These are phyloP conservation scores for Lycorma delicatula DNA, from an alignment of 1,140 invertebrate species.

Conservation along the genomic window DNA sequence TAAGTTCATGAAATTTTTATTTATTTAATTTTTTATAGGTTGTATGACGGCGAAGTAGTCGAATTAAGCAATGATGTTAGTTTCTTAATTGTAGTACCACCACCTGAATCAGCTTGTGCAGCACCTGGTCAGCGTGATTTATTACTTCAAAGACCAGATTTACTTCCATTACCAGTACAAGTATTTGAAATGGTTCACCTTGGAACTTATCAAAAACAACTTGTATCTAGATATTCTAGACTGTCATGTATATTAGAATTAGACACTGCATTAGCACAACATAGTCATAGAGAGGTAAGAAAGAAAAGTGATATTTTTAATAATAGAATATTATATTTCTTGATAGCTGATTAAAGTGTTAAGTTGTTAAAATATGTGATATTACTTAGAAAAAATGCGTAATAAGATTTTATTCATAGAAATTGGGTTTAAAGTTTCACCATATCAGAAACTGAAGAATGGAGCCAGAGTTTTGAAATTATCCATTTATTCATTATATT, in stretches of 20 bases:
- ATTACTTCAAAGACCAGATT: constrained; percentile 66
- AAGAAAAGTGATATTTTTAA: no score
- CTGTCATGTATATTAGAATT: constrained; percentile 87
- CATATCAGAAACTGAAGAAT: no score
- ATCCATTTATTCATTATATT: no score
- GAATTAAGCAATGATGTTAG: constrained; percentile 82
- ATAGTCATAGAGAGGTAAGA: constrained; percentile 71
- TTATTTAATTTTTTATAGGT: constrained; percentile 36
- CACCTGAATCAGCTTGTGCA: constrained; percentile 80
- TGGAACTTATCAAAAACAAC: constrained; percentile 78
- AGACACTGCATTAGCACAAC: constrained; percentile 83
- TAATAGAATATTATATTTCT: no score
- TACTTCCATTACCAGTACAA: constrained; percentile 78
- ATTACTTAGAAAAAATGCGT: no score
- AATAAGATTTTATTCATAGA: no score
- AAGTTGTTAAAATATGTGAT: no score
- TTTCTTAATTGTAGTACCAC: constrained; percentile 81
- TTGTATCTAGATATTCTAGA: constrained; percentile 81
- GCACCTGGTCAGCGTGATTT: constrained; percentile 79
- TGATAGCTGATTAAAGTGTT: no score
- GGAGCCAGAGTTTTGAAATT: no score
- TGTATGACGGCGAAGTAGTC: constrained; percentile 87
- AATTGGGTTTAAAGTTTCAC: no score
- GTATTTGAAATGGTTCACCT: constrained; percentile 87
- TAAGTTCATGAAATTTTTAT: no score